These are phyloP conservation scores for Mactra quadrangularis DNA, from an alignment of 1,140 invertebrate genomes.

Conservation along the genomic window DNA sequence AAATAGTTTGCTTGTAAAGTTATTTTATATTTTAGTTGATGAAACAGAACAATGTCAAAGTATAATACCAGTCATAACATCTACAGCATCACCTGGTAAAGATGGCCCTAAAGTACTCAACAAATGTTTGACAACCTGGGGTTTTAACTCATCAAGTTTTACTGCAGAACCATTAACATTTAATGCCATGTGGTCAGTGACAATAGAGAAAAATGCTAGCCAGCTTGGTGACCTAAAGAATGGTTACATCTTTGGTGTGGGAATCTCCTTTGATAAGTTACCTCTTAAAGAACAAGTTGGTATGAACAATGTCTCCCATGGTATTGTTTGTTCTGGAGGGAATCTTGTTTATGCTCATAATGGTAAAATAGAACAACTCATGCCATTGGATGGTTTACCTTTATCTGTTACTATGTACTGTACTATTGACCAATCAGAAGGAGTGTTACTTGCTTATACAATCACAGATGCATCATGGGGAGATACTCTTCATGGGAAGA, in stretches of 20 bases:
- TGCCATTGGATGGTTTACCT: constrained; percentile 74
- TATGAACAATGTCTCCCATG: constrained; percentile 71
- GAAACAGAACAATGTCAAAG: constrained; percentile 64
- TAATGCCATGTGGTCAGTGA: constrained; percentile 76
- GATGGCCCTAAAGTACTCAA: constrained; percentile 71
- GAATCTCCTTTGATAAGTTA: constrained; percentile 72
- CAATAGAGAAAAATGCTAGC: constrained; percentile 76
- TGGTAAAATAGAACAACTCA: constrained; percentile 71
- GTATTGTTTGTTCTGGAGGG: constrained; percentile 76
- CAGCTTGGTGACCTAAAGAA: constrained; percentile 75
- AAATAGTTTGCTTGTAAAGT: too few relatives aligned
- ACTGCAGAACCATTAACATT: constrained; percentile 73
- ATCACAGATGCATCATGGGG: constrained; percentile 69
- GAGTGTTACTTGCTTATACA: constrained; percentile 74
- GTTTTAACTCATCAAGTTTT: constrained; percentile 79
- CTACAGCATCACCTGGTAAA: constrained; percentile 71
- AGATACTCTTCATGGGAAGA: constrained; percentile 72
- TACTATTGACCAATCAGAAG: constrained; percentile 65
- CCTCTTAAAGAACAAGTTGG: constrained; percentile 78
- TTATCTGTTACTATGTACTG: constrained; percentile 74
- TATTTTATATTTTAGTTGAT: constrained; percentile 72
- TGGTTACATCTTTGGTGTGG: constrained; percentile 80
- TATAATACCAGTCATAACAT: constrained; percentile 74
- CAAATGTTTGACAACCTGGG: constrained; percentile 79
- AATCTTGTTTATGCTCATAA: constrained; percentile 71